Conservation (phyloP, 2,797 vertebrate genomes). For the Botia almorhae region DNA sequence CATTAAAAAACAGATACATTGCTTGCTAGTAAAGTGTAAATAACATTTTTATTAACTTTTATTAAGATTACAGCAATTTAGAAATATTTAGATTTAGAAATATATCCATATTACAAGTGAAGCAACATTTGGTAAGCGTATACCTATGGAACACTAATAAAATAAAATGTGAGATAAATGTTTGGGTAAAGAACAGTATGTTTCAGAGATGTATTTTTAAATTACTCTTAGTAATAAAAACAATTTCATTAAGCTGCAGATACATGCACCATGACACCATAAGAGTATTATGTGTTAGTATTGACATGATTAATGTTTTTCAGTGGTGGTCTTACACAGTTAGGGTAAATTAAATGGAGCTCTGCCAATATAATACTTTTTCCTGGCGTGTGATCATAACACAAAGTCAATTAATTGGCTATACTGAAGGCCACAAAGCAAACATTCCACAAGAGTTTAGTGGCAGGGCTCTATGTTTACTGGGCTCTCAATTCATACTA, state of each 20-base stretch:
- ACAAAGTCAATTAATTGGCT: conserved; percentile 50
- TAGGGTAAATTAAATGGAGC: conserved; percentile 44
- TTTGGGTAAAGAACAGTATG: too few relatives aligned
- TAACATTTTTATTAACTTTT: neutral
- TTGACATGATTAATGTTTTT: conserved; percentile 41
- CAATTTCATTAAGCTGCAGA: neutral
- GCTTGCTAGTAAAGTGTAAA: conserved; percentile 25
- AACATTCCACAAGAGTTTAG: conserved; percentile 58
- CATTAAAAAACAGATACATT: conserved; percentile 33
- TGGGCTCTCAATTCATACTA: conserved; percentile 43
- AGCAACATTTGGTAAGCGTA: neutral
- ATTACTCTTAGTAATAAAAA: too few relatives aligned
- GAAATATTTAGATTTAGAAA: neutral
- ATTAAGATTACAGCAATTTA: neutral
- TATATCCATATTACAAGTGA: neutral
- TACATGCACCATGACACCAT: neutral
- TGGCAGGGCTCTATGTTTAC: conserved; percentile 32
- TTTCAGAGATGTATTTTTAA: too few relatives aligned
- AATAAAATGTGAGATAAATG: neutral
- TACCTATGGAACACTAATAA: neutral
- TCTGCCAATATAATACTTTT: conserved; percentile 44
- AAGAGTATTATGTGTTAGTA: neutral
- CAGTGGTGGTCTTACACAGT: conserved; percentile 40
- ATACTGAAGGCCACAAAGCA: conserved; percentile 54
- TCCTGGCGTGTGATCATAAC: conserved; percentile 47